Evolutionary conservation across 2,888 invertebrate species (phyloP), one percentile per base, ranked within the genome.

Genomic region (Drosophila siamana): DNA sequence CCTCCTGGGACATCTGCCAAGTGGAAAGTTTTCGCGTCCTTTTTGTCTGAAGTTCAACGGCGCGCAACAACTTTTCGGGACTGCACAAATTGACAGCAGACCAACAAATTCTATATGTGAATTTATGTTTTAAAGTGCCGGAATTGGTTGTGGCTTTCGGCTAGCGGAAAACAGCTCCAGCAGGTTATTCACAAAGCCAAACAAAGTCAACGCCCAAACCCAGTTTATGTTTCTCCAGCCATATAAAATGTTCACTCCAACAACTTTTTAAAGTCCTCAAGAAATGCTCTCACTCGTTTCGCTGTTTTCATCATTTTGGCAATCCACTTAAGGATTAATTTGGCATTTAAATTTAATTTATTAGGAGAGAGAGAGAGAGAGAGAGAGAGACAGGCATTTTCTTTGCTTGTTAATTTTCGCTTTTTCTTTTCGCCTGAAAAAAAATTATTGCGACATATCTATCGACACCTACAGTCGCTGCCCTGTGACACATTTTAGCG

Each of bases 11-110:
- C 70, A 55, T 28, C 41, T 80, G 84, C 73, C 86, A 81, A 86
- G 61, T 69, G 75, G 65, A 86, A 84, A 86, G 78, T 81, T 75
- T 76, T 65, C 73, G 75, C 72, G 67, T 83, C 73, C 64, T 70
- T 55, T 78, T 76, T 74, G 76, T 80, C 85, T 69, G 75, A 68
- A 77, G 76, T 65, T 80, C 81, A 80, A 40, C 81, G 81, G 81
- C 50, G 86, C 86, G 86, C 82, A 82, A 83, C 84, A 82, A 82
- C 81, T 84, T 69, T 62, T 50, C 46, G 73, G 59, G 28, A 44
- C 56, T 24, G 55, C 73, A 47, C 65, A 73, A 78, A 75, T 69
- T 74, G 74, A 79, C 82, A 80, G 60, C 60, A 36, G 57, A 56
- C 43, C 65, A 57, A 57, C 67, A 48, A 74, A 64, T 41, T 63